Evolutionary conservation across 1,140 invertebrate species (phyloP), one percentile per base, ranked within the genome.

Genomic region (Plectus sambesii): DNA sequence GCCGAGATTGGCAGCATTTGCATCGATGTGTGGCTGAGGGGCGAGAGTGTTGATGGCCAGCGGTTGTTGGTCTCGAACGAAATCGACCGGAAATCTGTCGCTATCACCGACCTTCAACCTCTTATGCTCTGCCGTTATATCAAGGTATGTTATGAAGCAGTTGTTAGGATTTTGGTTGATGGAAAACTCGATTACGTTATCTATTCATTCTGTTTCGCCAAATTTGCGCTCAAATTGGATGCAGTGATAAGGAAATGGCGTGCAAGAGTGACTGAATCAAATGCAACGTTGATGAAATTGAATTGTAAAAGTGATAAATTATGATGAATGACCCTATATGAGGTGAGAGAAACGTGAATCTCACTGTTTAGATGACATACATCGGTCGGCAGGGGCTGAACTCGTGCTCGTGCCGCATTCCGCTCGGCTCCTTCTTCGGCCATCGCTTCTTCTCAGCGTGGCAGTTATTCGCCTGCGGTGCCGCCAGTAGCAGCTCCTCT

Each of bases 341-440:
- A n/a, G n/a, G n/a, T n/a, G n/a, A n/a, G n/a, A n/a, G n/a, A n/a
- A n/a, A 12, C 17, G 30, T 33, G 30, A 33, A 33, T 47, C 15
- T 42, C 38, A 40, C 39, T 25, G 42, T 46, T 35, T 59, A 81
- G 80, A 82, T 86, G 50, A 85, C 83, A 27, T 82, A 83, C 1
- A 85, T 88, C 55, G 85, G 86, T 22, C 77, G 84, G 5, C 87
- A 87, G 65, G 86, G 86, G 45, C 87, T 86, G 82, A 82, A 82
- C 30, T 81, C 84, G 0, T 84, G 83, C 22, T 80, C 83, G 56
- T 87, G 85, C 61, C 81, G 83, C 69, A 87, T 90, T 42, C 85
- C 86, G 1, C 72, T 89, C 19, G 87, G 86, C n/a, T 81, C 81
- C 64, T 90, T 89, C 70, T 90, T 85, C 65, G 87, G 87, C n/a